Base-by-base conservation (phyloP, 1,140 invertebrate species). In the Dufourea novaeangliae region DNA sequence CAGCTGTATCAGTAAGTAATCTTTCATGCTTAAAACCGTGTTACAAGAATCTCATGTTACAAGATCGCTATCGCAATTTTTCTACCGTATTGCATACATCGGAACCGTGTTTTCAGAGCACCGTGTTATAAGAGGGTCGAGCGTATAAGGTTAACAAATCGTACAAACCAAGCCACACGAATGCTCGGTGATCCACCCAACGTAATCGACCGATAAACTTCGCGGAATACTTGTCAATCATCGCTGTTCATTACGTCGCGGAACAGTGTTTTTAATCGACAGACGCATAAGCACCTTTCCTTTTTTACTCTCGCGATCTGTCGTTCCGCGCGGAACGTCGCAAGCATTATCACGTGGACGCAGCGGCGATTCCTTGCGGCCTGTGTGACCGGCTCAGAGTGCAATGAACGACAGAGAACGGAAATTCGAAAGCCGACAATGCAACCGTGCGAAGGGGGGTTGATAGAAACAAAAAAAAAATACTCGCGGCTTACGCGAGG, bases 361-460 rank as follows among this genome's bases (percentile, higher is more conserved):
- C 63, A 64, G 64, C 32, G 46, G 63, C 70, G 64, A 79, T 63
- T 76, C 73, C 69, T 72, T 67, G 56, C 74, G 61, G 14, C 57
- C 37, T 39, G 50, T 63, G 67, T 46, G 46, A 44, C 29, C 39
- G 64, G 83, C 85, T 84, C 85, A 90, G 89, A 90, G 90, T 88
- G 80, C 89, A 89, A 88, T 78, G 87, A 86, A 88, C 89, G 84
- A 77, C 80, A 68, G 66, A 68, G 66, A 78, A 81, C 75, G 71
- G 63, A 88, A 90, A 89, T 90, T 85, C 88, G 79, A 89, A 90
- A 82, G 83, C 41, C 75, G 37, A 41, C 73, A 62, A 66, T 59
- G 61, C 69, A 66, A 59, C 72, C n/a, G 76, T 44, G 25, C 44
- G 54, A 84, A 80, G 74, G 73, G n/a, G 78, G 88, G 83, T 88